These are phyloP conservation scores for Linepithema humile DNA, from an alignment of 1,140 invertebrate genomes.

Conservation along the genomic window DNA sequence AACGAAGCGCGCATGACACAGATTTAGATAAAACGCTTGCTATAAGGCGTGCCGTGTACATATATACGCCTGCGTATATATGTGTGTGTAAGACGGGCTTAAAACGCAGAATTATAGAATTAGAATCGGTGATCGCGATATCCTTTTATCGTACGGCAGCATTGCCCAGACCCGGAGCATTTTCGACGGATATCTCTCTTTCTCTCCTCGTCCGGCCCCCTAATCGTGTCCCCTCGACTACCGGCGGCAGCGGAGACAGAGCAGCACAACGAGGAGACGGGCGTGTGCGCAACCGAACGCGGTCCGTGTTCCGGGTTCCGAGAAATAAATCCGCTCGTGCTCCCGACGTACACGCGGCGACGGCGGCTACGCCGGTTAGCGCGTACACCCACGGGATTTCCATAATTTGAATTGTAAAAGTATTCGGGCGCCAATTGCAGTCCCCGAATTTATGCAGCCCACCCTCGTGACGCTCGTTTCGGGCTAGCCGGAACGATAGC, in stretches of 20 bases:
- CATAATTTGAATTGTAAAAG: constrained; percentile 82
- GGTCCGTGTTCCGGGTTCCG: constrained; percentile 20
- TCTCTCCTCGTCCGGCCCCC: constrained; percentile 5
- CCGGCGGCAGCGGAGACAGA: background rate
- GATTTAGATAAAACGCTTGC: constrained; percentile 76
- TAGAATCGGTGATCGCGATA: constrained; percentile 76
- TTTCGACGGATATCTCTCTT: constrained; percentile 45
- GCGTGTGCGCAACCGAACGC: constrained; percentile 19
- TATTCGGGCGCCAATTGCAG: constrained; percentile 79
- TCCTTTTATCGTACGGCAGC: constrained; percentile 75
- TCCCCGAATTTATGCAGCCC: constrained; percentile 75
- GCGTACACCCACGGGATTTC: constrained; percentile 75
- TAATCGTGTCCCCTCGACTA: background rate
- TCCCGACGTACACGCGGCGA: constrained; percentile 51
- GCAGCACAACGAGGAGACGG: constrained; percentile 21
- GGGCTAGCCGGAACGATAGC: background rate
- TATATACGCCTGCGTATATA: constrained; percentile 45
- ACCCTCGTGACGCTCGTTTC: constrained; percentile 57
- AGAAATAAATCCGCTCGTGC: constrained; percentile 68
- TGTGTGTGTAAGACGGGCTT: constrained; percentile 65
- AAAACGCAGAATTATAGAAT: constrained; percentile 78
- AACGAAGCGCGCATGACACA: constrained; percentile 73
- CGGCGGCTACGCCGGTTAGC: constrained; percentile 53
- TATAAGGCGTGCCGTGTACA: constrained; percentile 59
- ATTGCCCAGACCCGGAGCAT: constrained; percentile 46